These are phyloP conservation scores for Encarsia formosa DNA, from an alignment of 2,888 invertebrate species.

Conservation along the genomic window DNA sequence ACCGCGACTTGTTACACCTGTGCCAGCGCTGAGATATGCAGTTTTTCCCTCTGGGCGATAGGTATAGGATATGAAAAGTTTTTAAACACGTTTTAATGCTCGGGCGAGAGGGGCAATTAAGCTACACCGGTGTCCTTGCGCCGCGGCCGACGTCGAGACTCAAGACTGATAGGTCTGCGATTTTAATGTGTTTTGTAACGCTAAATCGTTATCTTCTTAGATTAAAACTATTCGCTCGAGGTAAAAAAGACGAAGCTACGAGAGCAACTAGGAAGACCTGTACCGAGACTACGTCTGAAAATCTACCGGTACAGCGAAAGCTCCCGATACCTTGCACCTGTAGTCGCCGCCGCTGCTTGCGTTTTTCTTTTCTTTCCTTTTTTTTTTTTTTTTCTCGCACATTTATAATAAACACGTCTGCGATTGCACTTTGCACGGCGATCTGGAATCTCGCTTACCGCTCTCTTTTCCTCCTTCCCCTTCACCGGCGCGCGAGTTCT, in stretches of 20 bases:
- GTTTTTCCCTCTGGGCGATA: not conserved
- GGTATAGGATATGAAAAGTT: not conserved
- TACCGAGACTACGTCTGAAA: too few species aligned
- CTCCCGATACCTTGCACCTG: too few species aligned
- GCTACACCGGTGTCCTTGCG: conserved; percentile 1
- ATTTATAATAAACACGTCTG: not conserved
- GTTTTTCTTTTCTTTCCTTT: not conserved
- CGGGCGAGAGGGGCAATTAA: not conserved
- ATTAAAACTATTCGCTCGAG: too few species aligned
- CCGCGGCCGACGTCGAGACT: not conserved
- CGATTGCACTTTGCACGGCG: conserved; percentile 6
- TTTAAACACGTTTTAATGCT: not conserved
- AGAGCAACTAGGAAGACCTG: too few species aligned
- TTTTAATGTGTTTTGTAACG: too few species aligned
- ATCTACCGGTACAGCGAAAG: too few species aligned
- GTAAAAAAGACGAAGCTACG: too few species aligned
- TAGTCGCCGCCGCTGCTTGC: too few species aligned
- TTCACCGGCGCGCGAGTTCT: not conserved
- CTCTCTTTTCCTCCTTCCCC: conserved; percentile 16
- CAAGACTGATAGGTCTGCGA: too few species aligned
- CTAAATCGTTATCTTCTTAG: too few species aligned
- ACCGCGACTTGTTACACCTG: too few species aligned
- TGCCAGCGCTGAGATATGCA: too few species aligned
- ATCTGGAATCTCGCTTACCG: conserved; percentile 15
- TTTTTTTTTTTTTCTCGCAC: not conserved